These are phyloP conservation scores for Heliconius hortense DNA, from an alignment of 2,888 invertebrate genomes.

Conservation along the genomic window DNA sequence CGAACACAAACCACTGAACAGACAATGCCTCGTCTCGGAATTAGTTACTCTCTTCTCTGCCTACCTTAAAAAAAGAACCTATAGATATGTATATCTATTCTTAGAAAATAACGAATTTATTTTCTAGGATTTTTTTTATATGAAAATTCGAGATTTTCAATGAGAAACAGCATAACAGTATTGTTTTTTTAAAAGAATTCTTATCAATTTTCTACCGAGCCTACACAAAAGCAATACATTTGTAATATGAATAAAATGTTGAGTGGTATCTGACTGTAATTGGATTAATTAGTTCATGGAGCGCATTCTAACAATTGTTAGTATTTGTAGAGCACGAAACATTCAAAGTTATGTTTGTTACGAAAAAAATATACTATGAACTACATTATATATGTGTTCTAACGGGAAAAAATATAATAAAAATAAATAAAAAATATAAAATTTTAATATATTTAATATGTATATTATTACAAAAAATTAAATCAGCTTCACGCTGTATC, in stretches of 20 bases:
- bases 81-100: no score
- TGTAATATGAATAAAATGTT: constrained; percentile 2
- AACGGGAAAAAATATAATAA: not conserved
- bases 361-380: not conserved
- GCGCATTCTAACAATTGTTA: constrained; percentile 9
- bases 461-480: no score
- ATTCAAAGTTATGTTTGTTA: not conserved
- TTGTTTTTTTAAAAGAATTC: not conserved
- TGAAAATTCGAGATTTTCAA: not conserved
- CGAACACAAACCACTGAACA: no score
- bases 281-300: constrained; percentile 10
- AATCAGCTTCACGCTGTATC: no score
- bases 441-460: not conserved
- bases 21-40: no score
- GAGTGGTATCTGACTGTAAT: constrained; percentile 2
- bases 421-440: not conserved
- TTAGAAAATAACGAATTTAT: no score
- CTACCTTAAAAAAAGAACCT: no score
- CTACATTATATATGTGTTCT: not conserved
- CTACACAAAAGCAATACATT: not conserved
- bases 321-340: not conserved
- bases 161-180: not conserved
- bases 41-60: no score
- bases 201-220: not conserved
- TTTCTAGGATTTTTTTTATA: not conserved